Conservation (phyloP, 2,888 invertebrate genomes). For the Melolontha melolontha region DNA sequence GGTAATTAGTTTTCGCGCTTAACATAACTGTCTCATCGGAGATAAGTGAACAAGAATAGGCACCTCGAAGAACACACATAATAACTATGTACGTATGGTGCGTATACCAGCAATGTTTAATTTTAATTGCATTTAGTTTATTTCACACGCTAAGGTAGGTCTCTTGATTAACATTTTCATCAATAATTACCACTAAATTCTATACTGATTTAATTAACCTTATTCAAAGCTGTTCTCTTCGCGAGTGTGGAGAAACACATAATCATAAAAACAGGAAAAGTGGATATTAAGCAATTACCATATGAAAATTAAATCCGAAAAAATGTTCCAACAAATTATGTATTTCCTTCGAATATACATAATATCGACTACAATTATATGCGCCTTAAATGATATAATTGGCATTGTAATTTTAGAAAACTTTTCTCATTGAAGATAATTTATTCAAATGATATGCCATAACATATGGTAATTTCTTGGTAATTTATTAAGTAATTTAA, state of each 20-base stretch:
- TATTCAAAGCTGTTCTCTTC: not conserved
- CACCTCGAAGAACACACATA: not conserved
- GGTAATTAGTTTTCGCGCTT: constrained; percentile 10
- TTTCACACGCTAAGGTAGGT: constrained; percentile 8
- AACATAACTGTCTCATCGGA: constrained; percentile 3
- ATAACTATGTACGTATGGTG: not conserved
- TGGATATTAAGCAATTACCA: constrained; percentile 31
- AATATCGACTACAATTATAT: not conserved
- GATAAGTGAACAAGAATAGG: constrained; percentile 3
- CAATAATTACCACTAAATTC: constrained; percentile 11
- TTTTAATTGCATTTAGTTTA: constrained; percentile 1
- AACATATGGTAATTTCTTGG: constrained; percentile 32
- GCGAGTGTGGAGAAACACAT: not conserved
- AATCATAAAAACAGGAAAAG: constrained; percentile 10
- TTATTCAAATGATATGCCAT: constrained; percentile 41
- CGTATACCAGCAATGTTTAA: not conserved
- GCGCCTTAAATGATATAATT: not conserved
- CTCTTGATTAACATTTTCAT: constrained; percentile 14
- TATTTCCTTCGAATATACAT: constrained; percentile 18
- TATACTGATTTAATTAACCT: constrained; percentile 2
- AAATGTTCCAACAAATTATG: constrained; percentile 17
- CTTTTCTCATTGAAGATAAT: constrained; percentile 41
- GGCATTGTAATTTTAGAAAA: constrained; percentile 32
- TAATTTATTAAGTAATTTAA: constrained; percentile 39
- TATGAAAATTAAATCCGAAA: constrained; percentile 20